phyloP scores from a whole-genome alignment of 2,113 vertebrate species.

The Chamaea fasciata region DNA sequence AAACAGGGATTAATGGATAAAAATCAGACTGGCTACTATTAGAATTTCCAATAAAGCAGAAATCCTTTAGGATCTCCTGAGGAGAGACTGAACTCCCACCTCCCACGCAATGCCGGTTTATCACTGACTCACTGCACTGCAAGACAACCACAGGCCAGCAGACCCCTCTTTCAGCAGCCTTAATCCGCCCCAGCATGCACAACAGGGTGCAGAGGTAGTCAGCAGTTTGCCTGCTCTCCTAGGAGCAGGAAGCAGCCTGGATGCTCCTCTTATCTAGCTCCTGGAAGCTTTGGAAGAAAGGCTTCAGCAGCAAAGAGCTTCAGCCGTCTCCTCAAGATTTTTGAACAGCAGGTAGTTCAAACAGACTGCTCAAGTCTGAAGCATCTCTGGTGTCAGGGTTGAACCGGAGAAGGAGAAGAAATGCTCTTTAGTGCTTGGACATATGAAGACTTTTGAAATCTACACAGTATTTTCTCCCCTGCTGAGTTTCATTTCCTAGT shows the following conservation, averaged over 20 bases:
- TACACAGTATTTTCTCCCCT: conserved; percentile 48
- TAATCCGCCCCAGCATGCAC: not conserved
- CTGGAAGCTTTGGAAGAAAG: conserved; percentile 19
- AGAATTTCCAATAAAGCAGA: not conserved
- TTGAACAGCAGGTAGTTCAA: conserved; percentile 41
- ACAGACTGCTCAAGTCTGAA: conserved; percentile 34
- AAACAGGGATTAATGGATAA: not conserved
- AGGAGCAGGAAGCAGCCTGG: not conserved
- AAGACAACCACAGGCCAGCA: not conserved
- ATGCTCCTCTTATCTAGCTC: not conserved
- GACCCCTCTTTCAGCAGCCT: not conserved
- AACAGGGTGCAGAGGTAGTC: not conserved
- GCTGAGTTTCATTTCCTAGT: conserved; percentile 57
- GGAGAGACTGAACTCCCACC: not conserved
- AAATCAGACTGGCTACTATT: not conserved
- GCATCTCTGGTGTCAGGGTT: not conserved
- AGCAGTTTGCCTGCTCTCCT: not conserved
- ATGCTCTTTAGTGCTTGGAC: conserved; percentile 24
- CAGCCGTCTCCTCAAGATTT: conserved; percentile 9
- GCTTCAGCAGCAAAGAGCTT: conserved; percentile 21
- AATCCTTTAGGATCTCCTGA: not conserved
- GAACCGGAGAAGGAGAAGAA: conserved; percentile 22
- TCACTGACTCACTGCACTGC: not conserved
- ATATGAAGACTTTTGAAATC: conserved; percentile 27
- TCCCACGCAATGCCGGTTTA: not conserved